Percentiles rank a stretch among this genome's conserved stretches.
These are phyloP conservation scores for Agrotis clavis DNA, from an alignment of 2,888 invertebrate species.

Conservation along the genomic window DNA sequence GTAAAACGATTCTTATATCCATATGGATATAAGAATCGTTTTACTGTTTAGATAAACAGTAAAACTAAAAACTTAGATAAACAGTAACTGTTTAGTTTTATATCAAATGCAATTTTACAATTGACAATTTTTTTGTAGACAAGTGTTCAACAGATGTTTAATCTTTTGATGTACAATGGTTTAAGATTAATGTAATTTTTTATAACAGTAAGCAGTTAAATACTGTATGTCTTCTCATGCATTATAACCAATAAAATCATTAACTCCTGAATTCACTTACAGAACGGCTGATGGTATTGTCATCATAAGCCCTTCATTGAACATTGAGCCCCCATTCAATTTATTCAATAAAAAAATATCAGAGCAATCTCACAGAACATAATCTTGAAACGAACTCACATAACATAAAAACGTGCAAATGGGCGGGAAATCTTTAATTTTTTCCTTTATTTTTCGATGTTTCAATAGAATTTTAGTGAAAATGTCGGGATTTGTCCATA, in stretches of 20 bases:
- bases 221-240: not conserved
- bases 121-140: too few species aligned
- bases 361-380: conserved; percentile 18
- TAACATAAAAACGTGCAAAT: conserved; percentile 43
- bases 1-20: too few species aligned
- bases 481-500: conserved; percentile 11
- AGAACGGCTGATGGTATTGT: conserved; percentile 21
- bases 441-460: conserved; percentile 29
- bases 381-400: conserved; percentile 35
- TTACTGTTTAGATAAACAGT: too few species aligned
- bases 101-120: too few species aligned
- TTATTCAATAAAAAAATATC: conserved; percentile 38
- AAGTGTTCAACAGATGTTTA: too few species aligned
- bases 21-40: too few species aligned
- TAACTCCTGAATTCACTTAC: conserved; percentile 10
- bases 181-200: too few species aligned
- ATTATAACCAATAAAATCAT: not conserved
- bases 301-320: conserved; percentile 21
- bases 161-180: too few species aligned
- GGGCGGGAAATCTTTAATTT: conserved; percentile 15
- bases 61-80: too few species aligned
- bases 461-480: conserved; percentile 33
- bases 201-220: too few species aligned
- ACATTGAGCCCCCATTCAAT: conserved; percentile 20
- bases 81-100: too few species aligned